A percentile compares a stretch with the other conserved stretches of the same genome.
Conservation (phyloP, 1,140 invertebrate genomes). For the Leptinotarsa undecemlineata region DNA sequence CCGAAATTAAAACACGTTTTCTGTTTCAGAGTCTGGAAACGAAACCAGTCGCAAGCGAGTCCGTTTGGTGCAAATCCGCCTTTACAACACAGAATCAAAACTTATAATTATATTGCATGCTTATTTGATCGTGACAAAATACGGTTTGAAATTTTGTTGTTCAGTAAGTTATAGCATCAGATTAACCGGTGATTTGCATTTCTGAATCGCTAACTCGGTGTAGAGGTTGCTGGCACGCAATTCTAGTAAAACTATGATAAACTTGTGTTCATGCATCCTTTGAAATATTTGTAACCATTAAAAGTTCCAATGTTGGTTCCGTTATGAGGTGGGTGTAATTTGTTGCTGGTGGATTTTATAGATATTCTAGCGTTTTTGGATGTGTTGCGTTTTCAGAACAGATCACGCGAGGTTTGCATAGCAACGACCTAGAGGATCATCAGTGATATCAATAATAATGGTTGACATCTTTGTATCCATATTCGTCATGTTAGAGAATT, state of each 20-base stretch:
- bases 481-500: too few species aligned
- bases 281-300: constrained; percentile 31
- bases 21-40: too few species aligned
- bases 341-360: not conserved
- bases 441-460: too few species aligned
- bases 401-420: too few species aligned
- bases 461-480: too few species aligned
- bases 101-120: constrained; percentile 56
- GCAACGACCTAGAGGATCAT: too few species aligned
- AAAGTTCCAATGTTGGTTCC: constrained; percentile 26
- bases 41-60: too few species aligned
- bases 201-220: constrained; percentile 34
- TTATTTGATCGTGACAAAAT: constrained; percentile 47
- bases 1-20: too few species aligned
- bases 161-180: constrained; percentile 54
- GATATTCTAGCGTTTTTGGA: not conserved
- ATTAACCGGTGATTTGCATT: constrained; percentile 52
- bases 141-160: constrained; percentile 51
- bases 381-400: too few species aligned
- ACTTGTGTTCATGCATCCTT: constrained; percentile 43
- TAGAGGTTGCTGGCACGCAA: constrained; percentile 39
- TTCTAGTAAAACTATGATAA: constrained; percentile 45
- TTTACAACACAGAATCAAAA: constrained; percentile 53
- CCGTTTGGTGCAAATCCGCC: too few species aligned
- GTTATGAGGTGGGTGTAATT: constrained; percentile 2